phyloP scores from a whole-genome alignment of 1,140 invertebrate genomes.

The Spodoptera litura region DNA sequence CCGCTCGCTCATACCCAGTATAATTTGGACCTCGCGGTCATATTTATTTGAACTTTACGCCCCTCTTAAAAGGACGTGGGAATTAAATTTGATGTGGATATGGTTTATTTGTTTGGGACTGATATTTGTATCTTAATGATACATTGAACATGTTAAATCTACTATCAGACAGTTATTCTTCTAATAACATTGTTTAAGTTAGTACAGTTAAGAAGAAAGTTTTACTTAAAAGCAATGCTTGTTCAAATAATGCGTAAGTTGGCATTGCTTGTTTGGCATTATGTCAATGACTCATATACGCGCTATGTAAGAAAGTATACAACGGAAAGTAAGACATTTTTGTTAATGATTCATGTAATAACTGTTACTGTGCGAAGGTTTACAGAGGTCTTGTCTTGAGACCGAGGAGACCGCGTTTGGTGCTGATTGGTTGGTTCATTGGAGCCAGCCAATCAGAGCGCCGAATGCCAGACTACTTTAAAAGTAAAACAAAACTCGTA shows the following conservation, averaged over 20 bases:
- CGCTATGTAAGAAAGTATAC: background rate
- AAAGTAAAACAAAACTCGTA: too few species aligned
- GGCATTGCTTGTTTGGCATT: background rate
- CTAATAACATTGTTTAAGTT: too few species aligned
- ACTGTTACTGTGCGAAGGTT: too few species aligned
- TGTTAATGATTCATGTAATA: too few species aligned
- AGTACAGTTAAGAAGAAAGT: background rate
- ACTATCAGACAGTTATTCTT: too few species aligned
- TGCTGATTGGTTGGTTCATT: too few species aligned
- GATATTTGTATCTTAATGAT: background rate
- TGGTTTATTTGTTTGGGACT: background rate
- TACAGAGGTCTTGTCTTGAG: too few species aligned
- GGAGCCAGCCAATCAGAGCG: too few species aligned
- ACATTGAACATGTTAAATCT: background rate
- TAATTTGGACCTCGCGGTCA: constrained; percentile 3
- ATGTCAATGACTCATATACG: background rate
- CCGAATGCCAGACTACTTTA: too few species aligned
- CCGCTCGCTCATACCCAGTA: background rate
- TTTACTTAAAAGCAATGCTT: background rate
- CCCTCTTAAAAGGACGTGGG: constrained; percentile 6
- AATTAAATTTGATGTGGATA: background rate
- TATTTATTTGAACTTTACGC: constrained; percentile 15
- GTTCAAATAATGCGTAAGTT: background rate
- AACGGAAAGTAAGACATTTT: background rate
- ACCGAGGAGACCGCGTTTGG: too few species aligned